Conservation (phyloP, 2,113 vertebrate species). For the Charadrius vociferus region DNA sequence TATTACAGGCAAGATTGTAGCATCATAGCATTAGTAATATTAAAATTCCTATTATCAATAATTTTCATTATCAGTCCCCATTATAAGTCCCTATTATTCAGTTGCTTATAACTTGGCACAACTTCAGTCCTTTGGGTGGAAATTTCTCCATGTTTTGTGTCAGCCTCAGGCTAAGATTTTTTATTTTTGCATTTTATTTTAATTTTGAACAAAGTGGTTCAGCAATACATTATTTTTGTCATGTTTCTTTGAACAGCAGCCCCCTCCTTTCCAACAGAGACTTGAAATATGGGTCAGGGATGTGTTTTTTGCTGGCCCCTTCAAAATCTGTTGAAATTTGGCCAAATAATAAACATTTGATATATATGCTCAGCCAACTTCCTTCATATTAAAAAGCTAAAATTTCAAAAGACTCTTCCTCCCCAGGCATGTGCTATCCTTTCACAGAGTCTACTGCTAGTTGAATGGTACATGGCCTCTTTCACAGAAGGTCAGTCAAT, state of each 20-base stretch:
- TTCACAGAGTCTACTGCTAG: not conserved
- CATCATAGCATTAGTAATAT: not conserved
- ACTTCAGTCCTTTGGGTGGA: not conserved
- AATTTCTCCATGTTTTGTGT: not conserved
- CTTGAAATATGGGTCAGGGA: not conserved
- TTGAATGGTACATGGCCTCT: not conserved
- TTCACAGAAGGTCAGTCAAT: not conserved
- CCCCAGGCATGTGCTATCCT: not conserved
- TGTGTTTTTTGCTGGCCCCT: not conserved
- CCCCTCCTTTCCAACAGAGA: not conserved
- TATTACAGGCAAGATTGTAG: not conserved
- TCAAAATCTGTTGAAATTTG: conserved; percentile 27
- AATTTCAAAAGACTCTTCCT: conserved; percentile 14
- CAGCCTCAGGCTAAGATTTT: not conserved
- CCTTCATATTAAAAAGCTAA: conserved; percentile 12
- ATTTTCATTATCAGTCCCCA: not conserved
- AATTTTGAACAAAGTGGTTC: not conserved
- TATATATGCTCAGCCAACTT: not conserved
- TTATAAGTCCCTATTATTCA: not conserved
- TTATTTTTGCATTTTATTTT: not conserved
- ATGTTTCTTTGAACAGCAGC: conserved; percentile 5
- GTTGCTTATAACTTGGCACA: not conserved
- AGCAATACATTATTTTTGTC: not conserved
- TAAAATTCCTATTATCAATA: not conserved
- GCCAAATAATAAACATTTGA: conserved; percentile 35